Evolutionary conservation across 2,113 vertebrate genomes (phyloP), one percentile per base, ranked within the genome.

Genomic region (Mesocricetus auratus): DNA sequence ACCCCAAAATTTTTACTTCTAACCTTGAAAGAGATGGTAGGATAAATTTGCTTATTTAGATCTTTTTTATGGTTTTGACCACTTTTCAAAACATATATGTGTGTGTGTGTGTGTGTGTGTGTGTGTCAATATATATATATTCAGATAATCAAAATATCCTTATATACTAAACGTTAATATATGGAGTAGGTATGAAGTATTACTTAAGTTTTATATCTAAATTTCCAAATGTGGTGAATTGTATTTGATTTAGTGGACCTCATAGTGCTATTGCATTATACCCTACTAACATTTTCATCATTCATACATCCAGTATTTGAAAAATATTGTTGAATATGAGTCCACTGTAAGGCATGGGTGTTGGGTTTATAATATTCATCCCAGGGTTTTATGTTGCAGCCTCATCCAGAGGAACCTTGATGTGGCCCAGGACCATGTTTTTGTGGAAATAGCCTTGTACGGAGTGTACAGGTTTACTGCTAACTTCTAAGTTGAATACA

Each of bases 61-160:
- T 66, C n/a, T n/a, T 90, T 93, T 87, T 22, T 66, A 39, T 91
- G 19, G 71, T 86, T 96, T 96, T n/a, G 87, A 50, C 36, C 2
- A 94, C 8, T 86, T 93, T 93, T 66, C n/a, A 39, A 92, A 89
- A 12, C n/a, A n/a, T n/a, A n/a, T n/a, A n/a, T n/a, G n/a, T n/a
- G n/a, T n/a, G n/a, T n/a, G n/a, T n/a, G n/a, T n/a, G n/a, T n/a
- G n/a, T n/a, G n/a, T n/a, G n/a, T n/a, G n/a, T n/a, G n/a, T n/a
- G n/a, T n/a, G n/a, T n/a, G n/a, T n/a, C n/a, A n/a, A n/a, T n/a
- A n/a, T n/a, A n/a, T n/a, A n/a, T n/a, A n/a, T n/a, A n/a, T n/a
- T n/a, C 33, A 90, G 62, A 58, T 58, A 89, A 88, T 36, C 13
- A 79, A 90, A 7, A 24, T 74, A 86, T 87, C 10, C 16, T 58